Conservation (phyloP, 2,888 invertebrate species). For the Argynnis bischoffii region DNA sequence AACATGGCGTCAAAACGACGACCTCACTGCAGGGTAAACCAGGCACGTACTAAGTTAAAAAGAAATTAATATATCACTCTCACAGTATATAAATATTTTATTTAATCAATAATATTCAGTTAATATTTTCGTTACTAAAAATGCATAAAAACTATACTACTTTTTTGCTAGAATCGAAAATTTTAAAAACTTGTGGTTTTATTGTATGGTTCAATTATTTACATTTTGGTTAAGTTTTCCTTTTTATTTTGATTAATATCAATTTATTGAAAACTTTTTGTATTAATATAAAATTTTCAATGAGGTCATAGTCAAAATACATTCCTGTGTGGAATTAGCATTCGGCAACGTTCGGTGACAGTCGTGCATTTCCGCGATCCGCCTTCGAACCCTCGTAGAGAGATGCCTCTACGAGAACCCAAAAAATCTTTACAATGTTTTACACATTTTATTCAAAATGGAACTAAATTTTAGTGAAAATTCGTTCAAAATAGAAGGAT, state of each 20-base stretch:
- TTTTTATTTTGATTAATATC: background rate
- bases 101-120: too few relatives aligned
- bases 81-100: too few relatives aligned
- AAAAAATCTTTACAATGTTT: constrained; percentile 73
- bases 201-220: background rate
- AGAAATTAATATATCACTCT: background rate
- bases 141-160: too few relatives aligned
- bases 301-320: constrained; percentile 46
- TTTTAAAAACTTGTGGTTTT: too few relatives aligned
- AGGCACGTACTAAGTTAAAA: constrained; percentile 53
- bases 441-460: constrained; percentile 52
- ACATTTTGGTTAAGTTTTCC: background rate
- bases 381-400: constrained; percentile 71
- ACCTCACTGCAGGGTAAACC: constrained; percentile 70
- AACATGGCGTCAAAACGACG: constrained; percentile 71
- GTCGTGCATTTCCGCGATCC: constrained; percentile 73
- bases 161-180: too few relatives aligned
- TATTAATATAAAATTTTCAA: constrained; percentile 9
- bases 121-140: too few relatives aligned
- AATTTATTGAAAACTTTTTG: background rate
- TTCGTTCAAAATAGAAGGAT: constrained; percentile 47
- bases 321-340: constrained; percentile 66
- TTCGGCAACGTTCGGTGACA: constrained; percentile 65
- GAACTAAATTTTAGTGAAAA: constrained; percentile 56
- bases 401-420: constrained; percentile 65